Evolutionary conservation across 2,888 invertebrate genomes (phyloP), one percentile per base, ranked within the genome.

Genomic region (Hyalella azteca): DNA sequence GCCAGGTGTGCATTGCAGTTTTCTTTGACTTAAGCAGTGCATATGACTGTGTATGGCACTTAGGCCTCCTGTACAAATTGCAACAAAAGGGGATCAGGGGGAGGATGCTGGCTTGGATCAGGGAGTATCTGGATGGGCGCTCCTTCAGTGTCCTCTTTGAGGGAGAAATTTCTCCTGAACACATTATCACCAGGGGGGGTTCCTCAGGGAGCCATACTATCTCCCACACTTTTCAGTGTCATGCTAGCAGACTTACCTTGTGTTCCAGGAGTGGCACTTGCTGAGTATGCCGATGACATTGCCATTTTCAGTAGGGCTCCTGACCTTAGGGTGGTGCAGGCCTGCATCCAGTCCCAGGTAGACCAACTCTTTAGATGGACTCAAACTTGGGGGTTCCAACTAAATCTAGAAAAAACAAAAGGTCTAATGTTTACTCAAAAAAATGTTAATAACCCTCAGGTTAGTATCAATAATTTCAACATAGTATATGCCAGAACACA

Each of bases 251-350:
- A 26, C n/a, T 9, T 59, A 9, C 59, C 59, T 13, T 9, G 29
- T 7, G 29, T 26, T 22, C 11, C 7, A n/a, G n/a, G 59, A 9
- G 59, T 59, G n/a, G 9, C n/a, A 59, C 59, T 22, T 13, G n/a
- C 59, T 13, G 59, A 59, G n/a, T 59, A 59, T 59, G 59, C 59
- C n/a, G 59, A 59, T 59, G 59, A 59, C 7, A n/a, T 59, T 26
- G 9, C 29, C 11, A 7, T 59, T 7, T 59, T 22, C 29, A 13
- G 59, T 59, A 22, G 22, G 29, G 29, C 11, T 59, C 7, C 7
- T 22, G n/a, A 59, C 29, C 9, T 59, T 7, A n/a, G 7, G 11
- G 11, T 13, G n/a, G 29, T 26, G 22, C 7, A 7, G n/a, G 7
- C 9, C 7, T 13, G 11, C 11, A n/a, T 59, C 29, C 59, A 59